Conservation (phyloP, 2,113 vertebrate species). For the Passerina amoena region DNA sequence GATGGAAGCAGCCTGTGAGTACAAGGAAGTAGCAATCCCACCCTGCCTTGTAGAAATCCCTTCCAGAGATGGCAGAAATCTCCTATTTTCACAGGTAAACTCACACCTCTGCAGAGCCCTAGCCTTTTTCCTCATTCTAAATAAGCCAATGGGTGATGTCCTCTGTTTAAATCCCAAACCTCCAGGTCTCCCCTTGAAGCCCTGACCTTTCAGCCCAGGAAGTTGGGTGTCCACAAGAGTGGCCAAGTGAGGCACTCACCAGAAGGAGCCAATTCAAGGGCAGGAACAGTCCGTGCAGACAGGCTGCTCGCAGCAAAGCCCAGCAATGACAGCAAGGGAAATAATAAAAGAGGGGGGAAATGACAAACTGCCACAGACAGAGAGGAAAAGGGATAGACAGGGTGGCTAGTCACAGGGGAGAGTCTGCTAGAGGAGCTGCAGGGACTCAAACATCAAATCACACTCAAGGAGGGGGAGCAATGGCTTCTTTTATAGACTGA, state of each 20-base stretch:
- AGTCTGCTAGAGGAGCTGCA: neutral
- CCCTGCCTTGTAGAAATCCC: neutral
- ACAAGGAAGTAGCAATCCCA: neutral
- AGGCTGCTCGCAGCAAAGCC: neutral
- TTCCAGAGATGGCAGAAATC: neutral
- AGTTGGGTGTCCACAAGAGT: neutral
- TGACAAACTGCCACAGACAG: constrained; percentile 24
- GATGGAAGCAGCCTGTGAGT: neutral
- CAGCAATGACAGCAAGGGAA: neutral
- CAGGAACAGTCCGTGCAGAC: neutral
- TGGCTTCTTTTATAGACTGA: neutral
- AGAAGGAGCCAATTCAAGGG: neutral
- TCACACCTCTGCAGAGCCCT: neutral
- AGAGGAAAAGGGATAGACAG: constrained; percentile 16
- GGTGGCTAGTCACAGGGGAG: neutral
- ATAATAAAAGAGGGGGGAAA: neutral
- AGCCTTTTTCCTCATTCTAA: neutral
- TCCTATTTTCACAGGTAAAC: neutral
- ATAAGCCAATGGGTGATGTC: neutral
- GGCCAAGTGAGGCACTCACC: neutral
- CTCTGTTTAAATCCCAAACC: neutral
- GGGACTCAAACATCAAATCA: neutral
- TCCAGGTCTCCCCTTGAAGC: neutral
- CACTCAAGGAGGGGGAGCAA: neutral
- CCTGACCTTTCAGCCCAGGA: neutral